These are phyloP conservation scores for Tineola bisselliella DNA, from an alignment of 2,888 invertebrate species.

Conservation along the genomic window DNA sequence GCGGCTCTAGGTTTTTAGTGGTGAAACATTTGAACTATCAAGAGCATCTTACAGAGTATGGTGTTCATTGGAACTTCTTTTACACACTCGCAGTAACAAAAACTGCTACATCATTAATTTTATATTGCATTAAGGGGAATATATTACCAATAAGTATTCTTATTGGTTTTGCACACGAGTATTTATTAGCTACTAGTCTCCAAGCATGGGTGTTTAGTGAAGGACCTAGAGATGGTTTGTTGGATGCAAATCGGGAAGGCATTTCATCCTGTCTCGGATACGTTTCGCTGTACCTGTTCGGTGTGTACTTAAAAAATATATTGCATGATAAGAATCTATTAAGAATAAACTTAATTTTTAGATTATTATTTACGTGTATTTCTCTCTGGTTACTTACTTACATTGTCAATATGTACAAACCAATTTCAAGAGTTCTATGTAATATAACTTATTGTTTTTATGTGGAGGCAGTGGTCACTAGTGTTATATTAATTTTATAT, in stretches of 20 bases:
- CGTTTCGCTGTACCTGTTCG: constrained; percentile 81
- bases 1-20: constrained; percentile 69
- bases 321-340: constrained; percentile 41
- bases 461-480: constrained; percentile 73
- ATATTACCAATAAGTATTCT: constrained; percentile 65
- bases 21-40: constrained; percentile 80
- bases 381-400: constrained; percentile 53
- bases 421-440: constrained; percentile 81
- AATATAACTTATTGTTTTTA: constrained; percentile 85
- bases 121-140: constrained; percentile 60
- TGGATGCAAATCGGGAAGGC: constrained; percentile 93
- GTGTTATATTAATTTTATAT: constrained; percentile 64
- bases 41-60: constrained; percentile 92
- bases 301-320: constrained; percentile 71
- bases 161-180: constrained; percentile 73
- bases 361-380: constrained; percentile 25
- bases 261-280: constrained; percentile 87
- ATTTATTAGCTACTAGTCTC: constrained; percentile 69
- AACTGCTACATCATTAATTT: constrained; percentile 72
- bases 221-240: constrained; percentile 64
- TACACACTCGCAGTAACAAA: constrained; percentile 89
- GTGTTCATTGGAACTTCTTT: constrained; percentile 98
- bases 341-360: constrained; percentile 25
- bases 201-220: constrained; percentile 76
- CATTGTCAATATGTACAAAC: constrained; percentile 55